phyloP scores from a whole-genome alignment of 1,140 invertebrate species.

The Arctopsyche grandis region DNA sequence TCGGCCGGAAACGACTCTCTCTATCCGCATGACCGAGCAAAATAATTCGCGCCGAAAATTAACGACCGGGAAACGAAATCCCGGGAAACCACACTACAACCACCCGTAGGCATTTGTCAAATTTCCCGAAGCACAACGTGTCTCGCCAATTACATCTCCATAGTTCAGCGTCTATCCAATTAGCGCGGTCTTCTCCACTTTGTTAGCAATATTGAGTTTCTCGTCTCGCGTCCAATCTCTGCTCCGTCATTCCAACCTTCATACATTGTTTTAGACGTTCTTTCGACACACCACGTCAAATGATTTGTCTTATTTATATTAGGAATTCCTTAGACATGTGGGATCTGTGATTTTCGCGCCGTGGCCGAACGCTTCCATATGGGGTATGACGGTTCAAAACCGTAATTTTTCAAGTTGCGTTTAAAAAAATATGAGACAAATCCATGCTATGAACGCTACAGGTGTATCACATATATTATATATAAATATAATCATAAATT shows the following conservation, averaged over 20 bases:
- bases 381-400: background rate
- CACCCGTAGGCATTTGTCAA: background rate
- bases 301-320: constrained; percentile 4
- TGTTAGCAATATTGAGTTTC: too few species aligned
- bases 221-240: background rate
- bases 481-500: too few species aligned
- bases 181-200: too few species aligned
- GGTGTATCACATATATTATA: too few species aligned
- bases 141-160: too few species aligned
- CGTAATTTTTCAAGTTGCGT: background rate
- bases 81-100: background rate
- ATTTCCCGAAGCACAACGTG: background rate
- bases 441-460: too few species aligned
- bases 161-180: too few species aligned
- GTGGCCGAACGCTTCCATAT: background rate
- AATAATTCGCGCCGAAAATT: constrained; percentile 27
- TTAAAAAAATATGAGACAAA: background rate
- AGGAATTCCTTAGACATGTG: background rate
- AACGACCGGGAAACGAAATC: constrained; percentile 7
- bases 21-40: constrained; percentile 33
- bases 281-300: background rate
- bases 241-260: background rate
- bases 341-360: background rate
- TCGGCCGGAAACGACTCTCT: constrained; percentile 21
- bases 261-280: background rate